phyloP scores from a whole-genome alignment of 2,797 vertebrate genomes.

The Paedocypris micromegethes region DNA sequence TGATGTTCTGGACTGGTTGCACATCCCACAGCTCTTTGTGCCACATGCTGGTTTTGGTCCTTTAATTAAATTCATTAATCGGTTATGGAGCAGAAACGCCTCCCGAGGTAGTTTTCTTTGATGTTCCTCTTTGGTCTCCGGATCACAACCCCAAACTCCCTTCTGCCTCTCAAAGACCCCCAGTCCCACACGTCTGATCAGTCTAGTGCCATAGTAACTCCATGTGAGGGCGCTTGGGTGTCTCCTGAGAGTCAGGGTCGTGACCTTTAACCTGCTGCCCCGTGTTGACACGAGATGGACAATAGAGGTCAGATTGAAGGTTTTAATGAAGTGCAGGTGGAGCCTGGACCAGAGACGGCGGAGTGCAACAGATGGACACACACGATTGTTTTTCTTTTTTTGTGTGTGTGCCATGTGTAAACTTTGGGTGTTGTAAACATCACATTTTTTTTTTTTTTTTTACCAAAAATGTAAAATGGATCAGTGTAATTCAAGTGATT shows the following conservation, averaged over 20 bases:
- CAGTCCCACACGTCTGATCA: constrained; percentile 22
- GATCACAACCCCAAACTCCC: constrained; percentile 9
- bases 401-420: too few relatives aligned
- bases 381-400: constrained; percentile 3
- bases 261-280: constrained; percentile 40
- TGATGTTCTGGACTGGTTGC: constrained; percentile 27
- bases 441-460: too few relatives aligned
- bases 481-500: too few relatives aligned
- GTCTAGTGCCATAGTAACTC: constrained; percentile 45
- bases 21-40: constrained; percentile 31
- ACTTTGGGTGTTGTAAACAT: too few relatives aligned
- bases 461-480: too few relatives aligned
- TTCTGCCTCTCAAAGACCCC: background rate
- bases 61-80: constrained; percentile 51
- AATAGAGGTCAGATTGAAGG: constrained; percentile 47
- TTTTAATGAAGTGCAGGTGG: constrained; percentile 54
- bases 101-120: constrained; percentile 30
- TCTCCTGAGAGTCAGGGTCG: constrained; percentile 27
- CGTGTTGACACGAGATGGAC: constrained; percentile 45
- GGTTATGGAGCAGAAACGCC: constrained; percentile 41
- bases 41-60: constrained; percentile 9
- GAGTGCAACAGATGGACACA: constrained; percentile 44
- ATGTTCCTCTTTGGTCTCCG: constrained; percentile 21
- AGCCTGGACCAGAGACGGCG: constrained; percentile 23
- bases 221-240: constrained; percentile 32